Evolutionary conservation across 1,140 invertebrate genomes (phyloP), one percentile per base, ranked within the genome.

Genomic region (Oedothorax gibbosus): DNA sequence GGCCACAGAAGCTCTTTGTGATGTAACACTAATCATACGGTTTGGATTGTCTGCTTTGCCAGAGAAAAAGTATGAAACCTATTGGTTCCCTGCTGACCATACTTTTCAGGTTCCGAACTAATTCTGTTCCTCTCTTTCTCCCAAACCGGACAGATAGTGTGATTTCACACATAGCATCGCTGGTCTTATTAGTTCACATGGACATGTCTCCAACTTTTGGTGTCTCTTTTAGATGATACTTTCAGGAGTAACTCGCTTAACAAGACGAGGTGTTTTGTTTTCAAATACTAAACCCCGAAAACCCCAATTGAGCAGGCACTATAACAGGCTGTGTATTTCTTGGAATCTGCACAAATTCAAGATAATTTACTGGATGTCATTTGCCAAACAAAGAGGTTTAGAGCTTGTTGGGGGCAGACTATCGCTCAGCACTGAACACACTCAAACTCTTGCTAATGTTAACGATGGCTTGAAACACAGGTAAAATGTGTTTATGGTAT

Each of bases 341-440:
- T 20, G 87, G n/a, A 88, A 85, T 72, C 65, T 88, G 8, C 87
- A 88, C 12, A 87, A 88, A 68, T 86, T 89, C 49, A 95, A 97
- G 90, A 95, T 99, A 12, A 96, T 95, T 88, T 99, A 99, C 91
- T 99, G 98, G 98, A 98, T 98, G 94, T 99, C 98, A 0, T 98
- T 97, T 89, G 96, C 97, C 0, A 96, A 97, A 92, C 96, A 98
- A 88, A 93, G 96, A 86, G 98, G 98, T 0, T 95, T 98, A 81
- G 95, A 99, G 89, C 92, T 99, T 56, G 93, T 94, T n/a, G 96
- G 96, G 0, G 95, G 95, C 15, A 92, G 95, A 20, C 93, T 98
- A 9, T 94, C 94, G 0, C 95, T 95, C 72, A 95, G 95, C 87
- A 97, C 96, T 64, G 95, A 97, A 86, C 95, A 97, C 89, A 93